Conservation (phyloP, 2,888 invertebrate genomes). For the Limulus polyphemus region DNA sequence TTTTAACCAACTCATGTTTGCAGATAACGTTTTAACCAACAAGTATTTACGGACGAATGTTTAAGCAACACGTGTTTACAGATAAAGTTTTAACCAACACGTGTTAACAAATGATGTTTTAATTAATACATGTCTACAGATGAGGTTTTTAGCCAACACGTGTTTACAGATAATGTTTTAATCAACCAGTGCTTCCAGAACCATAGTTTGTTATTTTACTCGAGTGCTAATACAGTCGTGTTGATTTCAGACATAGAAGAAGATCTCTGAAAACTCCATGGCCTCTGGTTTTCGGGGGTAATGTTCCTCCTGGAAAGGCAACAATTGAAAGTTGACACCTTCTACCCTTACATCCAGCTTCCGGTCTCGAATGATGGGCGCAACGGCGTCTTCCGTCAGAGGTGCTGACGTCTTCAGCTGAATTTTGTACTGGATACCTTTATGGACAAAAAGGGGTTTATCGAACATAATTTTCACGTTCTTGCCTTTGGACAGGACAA, state of each 20-base stretch:
- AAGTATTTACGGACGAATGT: no score
- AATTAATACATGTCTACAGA: no score
- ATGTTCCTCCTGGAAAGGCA: slow-evolving; percentile 19
- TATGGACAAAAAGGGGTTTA: slow-evolving; percentile 21
- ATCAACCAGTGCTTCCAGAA: no score
- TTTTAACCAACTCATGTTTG: no score
- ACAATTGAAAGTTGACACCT: slow-evolving; percentile 21
- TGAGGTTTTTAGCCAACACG: no score
- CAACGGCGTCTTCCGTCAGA: slow-evolving; percentile 22
- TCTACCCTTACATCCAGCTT: slow-evolving; percentile 21
- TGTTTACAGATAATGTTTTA: no score
- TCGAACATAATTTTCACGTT: slow-evolving; percentile 19
- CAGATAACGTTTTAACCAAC: no score
- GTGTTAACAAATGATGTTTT: no score
- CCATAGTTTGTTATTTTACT: no score
- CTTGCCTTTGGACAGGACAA: slow-evolving; percentile 21
- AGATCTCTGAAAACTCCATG: slow-evolving; percentile 23
- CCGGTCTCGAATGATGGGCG: slow-evolving; percentile 20
- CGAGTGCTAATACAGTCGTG: no score
- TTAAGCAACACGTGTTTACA: no score
- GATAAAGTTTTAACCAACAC: no score
- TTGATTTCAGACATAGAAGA: slow-evolving; percentile 18
- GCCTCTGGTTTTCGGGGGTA: slow-evolving; percentile 17
- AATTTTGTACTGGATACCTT: slow-evolving; percentile 22
- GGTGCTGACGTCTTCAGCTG: slow-evolving; percentile 20